A percentile compares a stretch with the other conserved stretches of the same genome.
Conservation (phyloP, 2,888 invertebrate species). For the Geophilus truncorum region DNA sequence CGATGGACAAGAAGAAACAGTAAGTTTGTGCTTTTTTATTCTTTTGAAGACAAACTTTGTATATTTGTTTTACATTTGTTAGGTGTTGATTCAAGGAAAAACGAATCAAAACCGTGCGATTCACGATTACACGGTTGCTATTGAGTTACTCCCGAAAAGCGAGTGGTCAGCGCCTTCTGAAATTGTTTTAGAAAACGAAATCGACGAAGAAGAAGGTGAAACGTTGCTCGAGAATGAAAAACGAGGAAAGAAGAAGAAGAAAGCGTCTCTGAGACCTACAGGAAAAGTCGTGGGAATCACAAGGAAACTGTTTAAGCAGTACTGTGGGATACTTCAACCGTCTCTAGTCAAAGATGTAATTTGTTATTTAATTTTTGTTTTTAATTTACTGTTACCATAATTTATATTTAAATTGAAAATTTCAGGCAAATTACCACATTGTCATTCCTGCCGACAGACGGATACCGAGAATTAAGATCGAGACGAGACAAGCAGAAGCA, state of each 20-base stretch:
- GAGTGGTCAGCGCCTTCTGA: conserved; percentile 88
- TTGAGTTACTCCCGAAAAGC: conserved; percentile 78
- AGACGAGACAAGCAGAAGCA: conserved; percentile 80
- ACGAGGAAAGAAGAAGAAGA: background rate
- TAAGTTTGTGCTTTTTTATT: conserved; percentile 50
- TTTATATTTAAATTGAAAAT: background rate
- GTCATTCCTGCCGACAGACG: conserved; percentile 92
- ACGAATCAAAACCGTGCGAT: conserved; percentile 85
- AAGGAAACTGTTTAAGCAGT: conserved; percentile 92
- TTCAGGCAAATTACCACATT: conserved; percentile 60
- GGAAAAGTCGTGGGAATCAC: conserved; percentile 90
- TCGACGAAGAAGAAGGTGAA: conserved; percentile 56
- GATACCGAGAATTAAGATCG: conserved; percentile 90
- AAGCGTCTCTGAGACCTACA: conserved; percentile 54
- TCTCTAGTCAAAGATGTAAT: conserved; percentile 58
- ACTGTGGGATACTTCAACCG: conserved; percentile 88
- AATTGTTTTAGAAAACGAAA: conserved; percentile 51
- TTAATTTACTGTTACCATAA: background rate
- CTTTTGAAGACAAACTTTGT: background rate
- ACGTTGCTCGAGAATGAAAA: conserved; percentile 41
- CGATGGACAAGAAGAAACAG: conserved; percentile 71
- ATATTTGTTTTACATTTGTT: conserved; percentile 29
- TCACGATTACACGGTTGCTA: conserved; percentile 88
- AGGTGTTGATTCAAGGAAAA: conserved; percentile 73
- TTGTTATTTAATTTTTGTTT: background rate